phyloP scores from a whole-genome alignment of 2,888 invertebrate species.

The Acanthosepion lycidas region DNA sequence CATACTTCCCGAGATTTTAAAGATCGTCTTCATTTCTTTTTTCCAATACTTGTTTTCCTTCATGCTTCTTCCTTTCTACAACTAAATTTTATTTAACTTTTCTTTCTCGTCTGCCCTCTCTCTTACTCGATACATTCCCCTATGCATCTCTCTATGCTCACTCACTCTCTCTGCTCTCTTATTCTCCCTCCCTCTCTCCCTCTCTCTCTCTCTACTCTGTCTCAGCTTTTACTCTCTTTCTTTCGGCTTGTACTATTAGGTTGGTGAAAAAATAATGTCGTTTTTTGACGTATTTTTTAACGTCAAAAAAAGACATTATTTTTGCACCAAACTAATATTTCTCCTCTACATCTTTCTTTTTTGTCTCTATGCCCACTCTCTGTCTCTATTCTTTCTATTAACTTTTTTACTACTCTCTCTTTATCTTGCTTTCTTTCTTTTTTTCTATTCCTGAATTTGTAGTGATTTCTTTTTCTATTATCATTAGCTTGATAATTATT shows the following conservation, averaged over 20 bases:
- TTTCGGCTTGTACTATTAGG: no score
- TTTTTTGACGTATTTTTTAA: no score
- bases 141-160: background rate
- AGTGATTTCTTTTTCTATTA: background rate
- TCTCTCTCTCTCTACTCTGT: background rate
- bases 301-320: no score
- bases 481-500: background rate
- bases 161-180: background rate
- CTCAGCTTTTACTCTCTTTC: no score
- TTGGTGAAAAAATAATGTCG: no score
- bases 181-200: background rate
- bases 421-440: background rate
- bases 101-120: background rate
- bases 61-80: background rate
- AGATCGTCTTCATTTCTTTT: background rate
- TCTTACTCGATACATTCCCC: background rate
- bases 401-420: background rate
- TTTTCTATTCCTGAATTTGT: background rate
- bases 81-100: background rate
- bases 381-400: background rate
- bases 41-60: background rate
- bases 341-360: background rate
- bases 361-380: background rate
- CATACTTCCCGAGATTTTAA: background rate
- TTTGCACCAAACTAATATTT: no score